phyloP scores from a whole-genome alignment of 2,888 invertebrate genomes.

The Scotopteryx bipunctaria region DNA sequence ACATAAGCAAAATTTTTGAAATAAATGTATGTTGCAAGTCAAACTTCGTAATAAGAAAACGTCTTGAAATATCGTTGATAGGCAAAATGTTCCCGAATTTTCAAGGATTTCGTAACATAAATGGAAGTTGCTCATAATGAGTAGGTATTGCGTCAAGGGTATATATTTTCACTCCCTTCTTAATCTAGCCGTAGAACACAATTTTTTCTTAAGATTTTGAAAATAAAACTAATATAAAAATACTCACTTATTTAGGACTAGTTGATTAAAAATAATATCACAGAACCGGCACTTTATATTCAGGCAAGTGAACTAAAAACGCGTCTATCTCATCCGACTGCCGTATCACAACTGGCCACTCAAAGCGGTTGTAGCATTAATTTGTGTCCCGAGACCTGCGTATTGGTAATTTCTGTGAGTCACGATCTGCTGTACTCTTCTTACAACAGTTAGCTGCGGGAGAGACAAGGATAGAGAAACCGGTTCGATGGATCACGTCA shows the following conservation, averaged over 20 bases:
- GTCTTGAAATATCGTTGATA: no score
- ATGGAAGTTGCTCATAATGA: no score
- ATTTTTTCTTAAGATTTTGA: no score
- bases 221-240: no score
- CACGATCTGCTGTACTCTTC: slow-evolving; percentile 6
- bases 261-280: slow-evolving; percentile 34
- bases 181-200: no score
- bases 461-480: slow-evolving; percentile 3
- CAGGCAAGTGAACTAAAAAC: not conserved
- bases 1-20: no score
- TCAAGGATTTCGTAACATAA: no score
- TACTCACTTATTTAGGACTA: slow-evolving; percentile 19
- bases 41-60: no score
- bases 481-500: slow-evolving; percentile 16
- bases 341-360: slow-evolving; percentile 6
- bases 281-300: slow-evolving; percentile 27
- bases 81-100: no score
- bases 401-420: slow-evolving; percentile 15
- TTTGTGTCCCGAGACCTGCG: not conserved
- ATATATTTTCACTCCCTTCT: no score
- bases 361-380: not conserved
- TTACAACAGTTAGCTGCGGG: not conserved
- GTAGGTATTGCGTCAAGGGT: no score
- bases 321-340: slow-evolving; percentile 2
- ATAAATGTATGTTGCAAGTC: no score